These are phyloP conservation scores for Calycopis cecrops DNA, from an alignment of 1,140 invertebrate species.

Conservation along the genomic window DNA sequence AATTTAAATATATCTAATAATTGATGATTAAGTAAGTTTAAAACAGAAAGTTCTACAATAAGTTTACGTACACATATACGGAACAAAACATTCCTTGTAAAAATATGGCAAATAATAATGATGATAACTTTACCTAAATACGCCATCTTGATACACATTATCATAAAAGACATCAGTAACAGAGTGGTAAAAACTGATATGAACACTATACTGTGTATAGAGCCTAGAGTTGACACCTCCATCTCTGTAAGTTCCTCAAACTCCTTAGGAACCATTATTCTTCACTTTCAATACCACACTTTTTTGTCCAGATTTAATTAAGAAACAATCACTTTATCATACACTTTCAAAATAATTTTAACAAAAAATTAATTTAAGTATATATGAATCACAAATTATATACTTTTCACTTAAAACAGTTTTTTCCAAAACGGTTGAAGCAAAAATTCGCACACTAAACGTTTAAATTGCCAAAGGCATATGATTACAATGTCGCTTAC, in stretches of 20 bases:
- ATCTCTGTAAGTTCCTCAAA: conserved; percentile 5
- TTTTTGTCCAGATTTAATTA: neutral
- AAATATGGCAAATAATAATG: conserved; percentile 13
- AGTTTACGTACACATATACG: no score
- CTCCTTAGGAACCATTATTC: conserved; percentile 8
- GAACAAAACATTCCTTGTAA: neutral
- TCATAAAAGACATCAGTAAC: conserved; percentile 49
- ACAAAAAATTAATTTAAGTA: conserved; percentile 6
- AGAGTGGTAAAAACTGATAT: conserved; percentile 44
- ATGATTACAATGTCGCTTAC: no score
- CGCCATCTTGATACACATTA: conserved; percentile 51
- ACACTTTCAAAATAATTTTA: neutral
- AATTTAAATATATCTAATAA: no score
- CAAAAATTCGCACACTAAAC: conserved; percentile 5
- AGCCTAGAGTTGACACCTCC: neutral
- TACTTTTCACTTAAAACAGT: conserved; percentile 20
- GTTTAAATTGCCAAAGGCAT: neutral
- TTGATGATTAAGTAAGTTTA: no score
- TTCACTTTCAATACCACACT: neutral
- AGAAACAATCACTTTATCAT: no score
- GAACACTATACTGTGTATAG: conserved; percentile 28
- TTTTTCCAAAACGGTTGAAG: conserved; percentile 23
- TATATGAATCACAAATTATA: neutral
- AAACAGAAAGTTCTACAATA: no score
- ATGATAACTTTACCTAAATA: conserved; percentile 38